Conservation (phyloP, 1,140 invertebrate genomes). For the Lethrus apterus region DNA sequence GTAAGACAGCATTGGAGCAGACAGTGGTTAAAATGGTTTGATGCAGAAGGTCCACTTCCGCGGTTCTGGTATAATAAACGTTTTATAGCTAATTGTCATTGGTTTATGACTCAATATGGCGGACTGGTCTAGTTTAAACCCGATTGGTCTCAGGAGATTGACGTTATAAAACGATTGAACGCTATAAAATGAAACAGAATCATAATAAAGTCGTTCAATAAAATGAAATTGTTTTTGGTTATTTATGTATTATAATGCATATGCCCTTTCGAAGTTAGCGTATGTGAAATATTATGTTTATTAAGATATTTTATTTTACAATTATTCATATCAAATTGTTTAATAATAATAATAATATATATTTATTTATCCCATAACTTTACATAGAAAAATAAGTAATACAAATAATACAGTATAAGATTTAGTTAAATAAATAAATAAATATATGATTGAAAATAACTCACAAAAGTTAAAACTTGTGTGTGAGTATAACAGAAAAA, state of each 20-base stretch:
- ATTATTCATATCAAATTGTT: too few species aligned
- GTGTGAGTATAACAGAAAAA: too few species aligned
- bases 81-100: conserved; percentile 43
- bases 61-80: conserved; percentile 32
- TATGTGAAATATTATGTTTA: too few species aligned
- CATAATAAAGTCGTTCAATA: conserved; percentile 30
- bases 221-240: conserved; percentile 35
- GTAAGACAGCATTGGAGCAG: background rate
- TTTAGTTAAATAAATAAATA: too few species aligned
- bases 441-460: too few species aligned
- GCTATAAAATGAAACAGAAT: conserved; percentile 31
- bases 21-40: conserved; percentile 7
- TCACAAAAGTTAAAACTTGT: too few species aligned
- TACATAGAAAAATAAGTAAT: too few species aligned
- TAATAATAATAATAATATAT: too few species aligned
- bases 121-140: conserved; percentile 38
- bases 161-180: conserved; percentile 37
- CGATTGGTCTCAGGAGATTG: conserved; percentile 38
- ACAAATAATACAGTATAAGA: too few species aligned
- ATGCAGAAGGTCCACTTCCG: conserved; percentile 8
- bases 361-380: too few species aligned
- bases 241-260: conserved; percentile 2
- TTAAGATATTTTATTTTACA: too few species aligned
- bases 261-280: too few species aligned
- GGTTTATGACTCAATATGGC: conserved; percentile 42